phyloP scores from a whole-genome alignment of 2,113 vertebrate genomes.

The Octodon degus region DNA sequence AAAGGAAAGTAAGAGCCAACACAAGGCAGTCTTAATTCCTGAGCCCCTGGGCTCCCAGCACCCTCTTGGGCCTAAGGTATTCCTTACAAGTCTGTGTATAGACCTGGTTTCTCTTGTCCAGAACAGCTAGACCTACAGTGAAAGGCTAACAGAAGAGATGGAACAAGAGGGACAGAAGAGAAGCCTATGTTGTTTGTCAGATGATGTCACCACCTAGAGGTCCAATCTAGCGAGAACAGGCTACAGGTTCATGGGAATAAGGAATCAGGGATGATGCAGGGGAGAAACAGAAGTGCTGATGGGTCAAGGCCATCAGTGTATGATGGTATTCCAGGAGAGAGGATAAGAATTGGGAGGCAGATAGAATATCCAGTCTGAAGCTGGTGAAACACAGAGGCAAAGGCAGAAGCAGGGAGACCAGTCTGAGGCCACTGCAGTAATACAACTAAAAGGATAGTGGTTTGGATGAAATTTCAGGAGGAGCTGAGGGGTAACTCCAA shows the following conservation, averaged over 20 bases:
- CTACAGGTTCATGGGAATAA: conserved; percentile 8
- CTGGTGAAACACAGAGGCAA: not conserved
- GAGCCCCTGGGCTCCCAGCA: not conserved
- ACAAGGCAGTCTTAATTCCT: not conserved
- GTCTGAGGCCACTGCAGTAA: not conserved
- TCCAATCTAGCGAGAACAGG: not conserved
- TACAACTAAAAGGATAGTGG: not conserved
- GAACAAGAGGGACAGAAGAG: not conserved
- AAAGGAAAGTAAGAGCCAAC: not conserved
- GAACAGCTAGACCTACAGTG: not conserved
- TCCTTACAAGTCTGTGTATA: not conserved
- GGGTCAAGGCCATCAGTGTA: not conserved
- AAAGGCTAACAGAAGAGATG: not conserved
- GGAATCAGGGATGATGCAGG: not conserved
- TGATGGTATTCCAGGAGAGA: not conserved
- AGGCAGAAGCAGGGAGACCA: not conserved
- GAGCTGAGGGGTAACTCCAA: not conserved
- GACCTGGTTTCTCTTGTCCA: not conserved
- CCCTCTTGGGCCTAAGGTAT: not conserved
- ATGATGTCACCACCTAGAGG: not conserved
- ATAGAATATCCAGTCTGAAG: not conserved
- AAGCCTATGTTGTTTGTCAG: not conserved
- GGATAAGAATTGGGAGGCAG: not conserved
- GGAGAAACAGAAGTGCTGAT: not conserved
- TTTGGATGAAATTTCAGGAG: not conserved